Conservation (phyloP, 1,140 invertebrate species). For the Portunus trituberculatus region DNA sequence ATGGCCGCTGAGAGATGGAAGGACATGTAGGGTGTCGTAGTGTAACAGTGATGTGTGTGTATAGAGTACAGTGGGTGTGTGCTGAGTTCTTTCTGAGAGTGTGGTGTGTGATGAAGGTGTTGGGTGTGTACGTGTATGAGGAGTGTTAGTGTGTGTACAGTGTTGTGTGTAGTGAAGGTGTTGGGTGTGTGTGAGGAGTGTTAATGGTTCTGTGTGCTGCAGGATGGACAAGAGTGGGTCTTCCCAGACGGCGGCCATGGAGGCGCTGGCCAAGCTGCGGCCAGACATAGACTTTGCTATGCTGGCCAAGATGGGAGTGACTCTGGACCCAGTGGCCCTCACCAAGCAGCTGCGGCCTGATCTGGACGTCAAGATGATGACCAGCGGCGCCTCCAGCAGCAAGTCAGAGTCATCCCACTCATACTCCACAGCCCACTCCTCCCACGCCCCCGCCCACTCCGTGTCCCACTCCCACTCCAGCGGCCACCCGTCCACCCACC, state of each 20-base stretch:
- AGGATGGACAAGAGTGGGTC: conserved; percentile 70
- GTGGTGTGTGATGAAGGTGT: no score
- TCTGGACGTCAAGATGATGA: conserved; percentile 77
- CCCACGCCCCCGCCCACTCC: conserved; percentile 60
- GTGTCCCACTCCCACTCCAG: conserved; percentile 62
- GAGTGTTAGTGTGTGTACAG: no score
- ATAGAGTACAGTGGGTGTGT: no score
- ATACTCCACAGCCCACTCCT: conserved; percentile 70
- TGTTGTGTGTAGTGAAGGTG: no score
- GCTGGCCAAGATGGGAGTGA: conserved; percentile 77
- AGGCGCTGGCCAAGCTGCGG: conserved; percentile 75
- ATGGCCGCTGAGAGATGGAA: no score
- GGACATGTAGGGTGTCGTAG: no score
- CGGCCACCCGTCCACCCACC: conserved; percentile 63
- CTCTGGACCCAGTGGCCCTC: conserved; percentile 75
- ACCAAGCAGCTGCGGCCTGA: conserved; percentile 74
- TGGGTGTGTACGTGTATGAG: no score
- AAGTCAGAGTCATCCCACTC: conserved; percentile 72
- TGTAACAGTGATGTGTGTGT: no score
- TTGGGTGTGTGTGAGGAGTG: background rate
- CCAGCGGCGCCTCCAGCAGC: conserved; percentile 64
- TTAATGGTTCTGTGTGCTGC: background rate
- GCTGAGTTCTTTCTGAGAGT: no score
- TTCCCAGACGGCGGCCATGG: conserved; percentile 76
- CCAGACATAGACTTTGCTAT: conserved; percentile 77